Evolutionary conservation across 1,140 invertebrate species (phyloP).

Genomic region (Drosophila gunungcola): DNA sequence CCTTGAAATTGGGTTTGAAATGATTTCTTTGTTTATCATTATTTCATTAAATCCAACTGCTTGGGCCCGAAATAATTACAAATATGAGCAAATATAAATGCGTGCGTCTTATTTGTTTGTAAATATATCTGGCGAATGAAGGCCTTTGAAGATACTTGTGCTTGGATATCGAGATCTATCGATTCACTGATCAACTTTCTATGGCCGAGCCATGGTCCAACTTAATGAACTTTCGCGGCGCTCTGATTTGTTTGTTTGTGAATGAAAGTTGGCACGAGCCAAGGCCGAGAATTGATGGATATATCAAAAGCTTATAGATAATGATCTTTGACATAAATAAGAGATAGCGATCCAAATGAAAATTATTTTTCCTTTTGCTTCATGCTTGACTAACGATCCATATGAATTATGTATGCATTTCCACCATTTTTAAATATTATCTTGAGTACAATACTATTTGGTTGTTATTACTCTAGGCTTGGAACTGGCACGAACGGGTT

Average conservation of each 20-base stretch:
- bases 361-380: background rate
- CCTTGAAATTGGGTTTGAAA: slow-evolving; percentile 61
- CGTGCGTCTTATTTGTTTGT: slow-evolving; percentile 56
- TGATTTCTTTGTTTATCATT: slow-evolving; percentile 73
- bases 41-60: slow-evolving; percentile 18
- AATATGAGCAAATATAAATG: slow-evolving; percentile 37
- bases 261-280: slow-evolving; percentile 54
- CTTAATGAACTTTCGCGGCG: slow-evolving; percentile 69
- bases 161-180: slow-evolving; percentile 10
- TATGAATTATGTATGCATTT: background rate
- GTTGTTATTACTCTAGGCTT: background rate
- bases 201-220: slow-evolving; percentile 52
- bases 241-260: slow-evolving; percentile 58
- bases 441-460: background rate
- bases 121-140: slow-evolving; percentile 62
- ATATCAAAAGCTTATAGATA: slow-evolving; percentile 17
- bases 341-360: background rate
- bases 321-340: slow-evolving; percentile 26
- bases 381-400: background rate
- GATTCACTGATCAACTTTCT: slow-evolving; percentile 57
- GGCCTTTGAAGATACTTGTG: slow-evolving; percentile 50
- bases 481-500: background rate
- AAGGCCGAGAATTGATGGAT: slow-evolving; percentile 28
- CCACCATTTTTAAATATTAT: slow-evolving; percentile 19
- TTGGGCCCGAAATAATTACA: slow-evolving; percentile 20